These are phyloP conservation scores for Otolemur crassicaudatus DNA, from an alignment of 2,797 vertebrate species.

Conservation along the genomic window DNA sequence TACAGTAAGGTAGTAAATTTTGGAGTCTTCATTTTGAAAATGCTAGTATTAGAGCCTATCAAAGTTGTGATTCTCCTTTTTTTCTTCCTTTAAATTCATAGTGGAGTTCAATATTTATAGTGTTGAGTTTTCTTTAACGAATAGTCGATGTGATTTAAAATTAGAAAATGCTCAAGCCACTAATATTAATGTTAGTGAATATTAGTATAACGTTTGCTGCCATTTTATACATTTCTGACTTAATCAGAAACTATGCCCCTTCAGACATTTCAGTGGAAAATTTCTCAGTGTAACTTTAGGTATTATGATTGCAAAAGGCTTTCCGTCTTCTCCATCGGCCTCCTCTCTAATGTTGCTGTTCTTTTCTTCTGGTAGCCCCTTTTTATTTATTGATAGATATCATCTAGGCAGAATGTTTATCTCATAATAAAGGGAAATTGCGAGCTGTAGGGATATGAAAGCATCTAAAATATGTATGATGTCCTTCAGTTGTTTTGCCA, in stretches of 20 bases:
- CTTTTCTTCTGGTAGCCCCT: not conserved
- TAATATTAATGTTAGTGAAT: not conserved
- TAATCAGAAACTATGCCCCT: not conserved
- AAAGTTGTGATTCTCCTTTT: not conserved
- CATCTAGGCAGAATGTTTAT: not conserved
- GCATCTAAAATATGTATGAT: not conserved
- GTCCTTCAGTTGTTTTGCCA: not conserved
- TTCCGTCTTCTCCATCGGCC: not conserved
- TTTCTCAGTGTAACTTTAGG: not conserved
- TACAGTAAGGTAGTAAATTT: not conserved
- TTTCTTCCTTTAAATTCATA: not conserved
- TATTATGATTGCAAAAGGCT: not conserved
- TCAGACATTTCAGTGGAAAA: not conserved
- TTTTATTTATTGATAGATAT: constrained; percentile 36
- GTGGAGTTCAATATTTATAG: not conserved
- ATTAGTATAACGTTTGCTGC: not conserved
- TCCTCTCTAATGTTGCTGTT: not conserved
- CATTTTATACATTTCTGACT: not conserved
- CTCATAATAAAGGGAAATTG: not conserved
- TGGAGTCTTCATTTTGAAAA: not conserved
- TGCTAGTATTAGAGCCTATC: not conserved
- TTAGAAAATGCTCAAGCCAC: not conserved
- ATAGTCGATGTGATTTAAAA: not conserved
- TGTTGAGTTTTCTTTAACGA: not conserved
- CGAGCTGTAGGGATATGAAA: not conserved